Percentiles rank a stretch among this genome's conserved stretches.
Evolutionary conservation across 2,113 vertebrate species (phyloP).

Genomic region (Sebastes fasciatus): DNA sequence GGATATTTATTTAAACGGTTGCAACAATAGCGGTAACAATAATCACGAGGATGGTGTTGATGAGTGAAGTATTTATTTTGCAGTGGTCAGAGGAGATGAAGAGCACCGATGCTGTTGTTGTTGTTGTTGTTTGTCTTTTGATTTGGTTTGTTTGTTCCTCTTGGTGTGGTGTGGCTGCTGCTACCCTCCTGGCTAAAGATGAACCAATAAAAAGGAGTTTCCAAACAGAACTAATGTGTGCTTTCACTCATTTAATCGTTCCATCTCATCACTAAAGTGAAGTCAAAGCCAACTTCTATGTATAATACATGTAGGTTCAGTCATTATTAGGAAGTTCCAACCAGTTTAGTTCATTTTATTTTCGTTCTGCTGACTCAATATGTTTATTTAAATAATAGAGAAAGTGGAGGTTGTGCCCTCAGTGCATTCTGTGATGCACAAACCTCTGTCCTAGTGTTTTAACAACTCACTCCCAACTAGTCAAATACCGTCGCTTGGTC

Average conservation of each 20-base stretch:
- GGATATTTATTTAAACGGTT: slow-evolving; percentile 83
- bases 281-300: too few species aligned
- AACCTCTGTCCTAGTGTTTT: too few species aligned
- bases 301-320: background rate
- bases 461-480: background rate
- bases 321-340: background rate
- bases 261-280: background rate
- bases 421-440: too few species aligned
- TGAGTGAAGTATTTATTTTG: slow-evolving; percentile 82
- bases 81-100: slow-evolving; percentile 66
- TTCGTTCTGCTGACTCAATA: background rate
- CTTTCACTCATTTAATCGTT: slow-evolving; percentile 1
- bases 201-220: slow-evolving; percentile 82
- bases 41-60: slow-evolving; percentile 32
- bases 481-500: too few species aligned
- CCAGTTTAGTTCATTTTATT: background rate
- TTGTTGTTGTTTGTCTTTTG: slow-evolving; percentile 55
- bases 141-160: slow-evolving; percentile 66
- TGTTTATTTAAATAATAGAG: background rate
- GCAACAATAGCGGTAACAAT: slow-evolving; percentile 55
- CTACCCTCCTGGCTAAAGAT: slow-evolving; percentile 73
- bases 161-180: slow-evolving; percentile 74
- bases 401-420: too few species aligned
- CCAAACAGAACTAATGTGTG: slow-evolving; percentile 47
- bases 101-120: slow-evolving; percentile 53